Conservation (phyloP, 1,140 invertebrate species). For the Magallana gigas region DNA sequence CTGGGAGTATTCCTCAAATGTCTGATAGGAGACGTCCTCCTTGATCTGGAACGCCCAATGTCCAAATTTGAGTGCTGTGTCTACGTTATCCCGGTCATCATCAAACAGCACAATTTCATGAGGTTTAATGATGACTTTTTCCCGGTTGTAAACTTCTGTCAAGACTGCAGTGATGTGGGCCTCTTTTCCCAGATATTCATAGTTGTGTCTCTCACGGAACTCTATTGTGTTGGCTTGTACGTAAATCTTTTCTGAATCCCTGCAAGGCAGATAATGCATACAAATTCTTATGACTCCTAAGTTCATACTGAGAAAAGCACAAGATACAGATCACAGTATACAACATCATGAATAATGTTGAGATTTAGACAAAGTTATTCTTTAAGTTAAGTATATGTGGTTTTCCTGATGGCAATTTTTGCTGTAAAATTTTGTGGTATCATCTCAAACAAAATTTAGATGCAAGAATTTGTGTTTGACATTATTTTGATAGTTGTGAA, state of each 20-base stretch:
- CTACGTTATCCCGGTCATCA: conserved; percentile 71
- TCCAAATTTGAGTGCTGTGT: conserved; percentile 67
- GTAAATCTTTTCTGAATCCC: conserved; percentile 65
- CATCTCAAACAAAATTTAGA: too few species aligned
- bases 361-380: too few species aligned
- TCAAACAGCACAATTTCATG: conserved; percentile 72
- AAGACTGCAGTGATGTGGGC: conserved; percentile 73
- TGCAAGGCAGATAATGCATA: conserved; percentile 52
- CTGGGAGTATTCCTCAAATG: conserved; percentile 55
- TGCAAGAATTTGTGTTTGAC: too few species aligned
- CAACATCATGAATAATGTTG: too few species aligned
- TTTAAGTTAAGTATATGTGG: too few species aligned
- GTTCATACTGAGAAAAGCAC: too few species aligned
- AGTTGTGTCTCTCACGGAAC: conserved; percentile 63
- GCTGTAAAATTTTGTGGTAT: too few species aligned
- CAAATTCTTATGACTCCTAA: not conserved
- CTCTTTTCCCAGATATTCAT: conserved; percentile 71
- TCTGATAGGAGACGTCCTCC: conserved; percentile 67
- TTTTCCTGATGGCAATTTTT: too few species aligned
- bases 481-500: too few species aligned
- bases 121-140: conserved; percentile 67
- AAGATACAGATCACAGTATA: too few species aligned
- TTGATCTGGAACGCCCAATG: conserved; percentile 69
- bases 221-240: conserved; percentile 67
- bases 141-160: conserved; percentile 68